A percentile compares a stretch with the other conserved stretches of the same genome.
phyloP scores from a whole-genome alignment of 2,888 invertebrate species.

The Eristalis pertinax region DNA sequence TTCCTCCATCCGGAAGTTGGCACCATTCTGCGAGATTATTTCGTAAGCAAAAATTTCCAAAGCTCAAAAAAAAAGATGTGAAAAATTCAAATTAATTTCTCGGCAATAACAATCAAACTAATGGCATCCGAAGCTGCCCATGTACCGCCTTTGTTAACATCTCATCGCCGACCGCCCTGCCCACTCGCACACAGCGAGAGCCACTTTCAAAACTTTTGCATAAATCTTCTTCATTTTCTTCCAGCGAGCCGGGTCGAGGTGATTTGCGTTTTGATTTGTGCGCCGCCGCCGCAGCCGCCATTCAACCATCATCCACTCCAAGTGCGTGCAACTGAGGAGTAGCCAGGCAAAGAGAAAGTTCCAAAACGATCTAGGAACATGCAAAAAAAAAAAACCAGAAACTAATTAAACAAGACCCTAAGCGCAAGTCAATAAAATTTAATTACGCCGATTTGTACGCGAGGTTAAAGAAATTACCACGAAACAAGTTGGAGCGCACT shows the following conservation, averaged over 20 bases:
- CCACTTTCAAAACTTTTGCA: slow-evolving; percentile 9
- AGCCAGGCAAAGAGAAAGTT: slow-evolving; percentile 1
- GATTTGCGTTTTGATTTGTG: slow-evolving; percentile 7
- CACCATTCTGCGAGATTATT: neutral
- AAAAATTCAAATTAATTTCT: neutral
- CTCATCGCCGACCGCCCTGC: neutral
- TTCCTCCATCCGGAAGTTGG: neutral
- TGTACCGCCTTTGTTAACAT: neutral
- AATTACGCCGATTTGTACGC: slow-evolving; percentile 15
- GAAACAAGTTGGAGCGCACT: neutral
- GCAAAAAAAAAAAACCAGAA: slow-evolving; percentile 6
- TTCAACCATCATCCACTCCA: neutral
- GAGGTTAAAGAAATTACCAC: neutral
- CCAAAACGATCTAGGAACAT: neutral
- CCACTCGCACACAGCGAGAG: neutral
- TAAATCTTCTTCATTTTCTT: slow-evolving; percentile 12
- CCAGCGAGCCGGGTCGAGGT: neutral
- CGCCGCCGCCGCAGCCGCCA: neutral
- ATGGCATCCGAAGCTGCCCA: neutral
- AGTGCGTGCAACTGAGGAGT: neutral
- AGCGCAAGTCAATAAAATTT: slow-evolving; percentile 11
- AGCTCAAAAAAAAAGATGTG: no score
- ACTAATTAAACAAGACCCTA: slow-evolving; percentile 12
- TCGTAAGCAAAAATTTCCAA: neutral
- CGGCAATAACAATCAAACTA: slow-evolving; percentile 2